Base-by-base conservation (phyloP, 2,888 invertebrate genomes). In the Ophion ventricosus region DNA sequence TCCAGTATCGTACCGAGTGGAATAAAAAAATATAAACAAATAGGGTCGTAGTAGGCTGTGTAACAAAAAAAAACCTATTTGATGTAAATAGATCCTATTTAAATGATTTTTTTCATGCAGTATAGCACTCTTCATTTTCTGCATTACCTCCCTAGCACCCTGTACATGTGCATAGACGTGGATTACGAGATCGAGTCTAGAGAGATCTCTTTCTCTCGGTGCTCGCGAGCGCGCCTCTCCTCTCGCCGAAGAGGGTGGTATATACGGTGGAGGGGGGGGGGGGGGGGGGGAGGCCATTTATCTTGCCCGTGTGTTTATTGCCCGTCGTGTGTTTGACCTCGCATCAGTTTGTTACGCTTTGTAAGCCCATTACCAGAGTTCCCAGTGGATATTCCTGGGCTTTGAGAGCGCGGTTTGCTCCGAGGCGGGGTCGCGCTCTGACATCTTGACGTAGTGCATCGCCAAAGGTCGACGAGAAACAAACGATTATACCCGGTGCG, bases 331-430 rank as follows among this genome's bases (percentile, higher is more conserved):
- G 92, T 90, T 92, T 92, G 92, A 92, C 92, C 92, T 92, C 91
- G 91, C 92, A 92, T 92, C 92, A 92, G 92, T 93, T 93, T 93
- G 93, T 93, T 93, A 93, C 92, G 93, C 93, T 93, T 93, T 93
- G 93, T 93, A 92, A 92, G 92, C 92, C 93, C 92, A 93, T 93
- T 93, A 93, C 92, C 91, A 88, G 88, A 90, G 90, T 91, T 91
- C 84, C 91, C 91, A 91, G 91, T 92, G 91, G 90, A 92, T 92
- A 91, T 91, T 88, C 88, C 88, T 20, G 23, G 5, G 66, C 29
- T 63, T 23, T 63, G 26, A n/a, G 59, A 69, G 90, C 91, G 57
- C 43, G 76, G 54, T 49, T 66, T 59, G 66, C 77, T 77, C 67
- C 87, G 90, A 91, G 92, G 92, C 91, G 92, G 92, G 92, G 92